These are phyloP conservation scores for Nicator chloris DNA, from an alignment of 2,113 vertebrate species.

Conservation along the genomic window DNA sequence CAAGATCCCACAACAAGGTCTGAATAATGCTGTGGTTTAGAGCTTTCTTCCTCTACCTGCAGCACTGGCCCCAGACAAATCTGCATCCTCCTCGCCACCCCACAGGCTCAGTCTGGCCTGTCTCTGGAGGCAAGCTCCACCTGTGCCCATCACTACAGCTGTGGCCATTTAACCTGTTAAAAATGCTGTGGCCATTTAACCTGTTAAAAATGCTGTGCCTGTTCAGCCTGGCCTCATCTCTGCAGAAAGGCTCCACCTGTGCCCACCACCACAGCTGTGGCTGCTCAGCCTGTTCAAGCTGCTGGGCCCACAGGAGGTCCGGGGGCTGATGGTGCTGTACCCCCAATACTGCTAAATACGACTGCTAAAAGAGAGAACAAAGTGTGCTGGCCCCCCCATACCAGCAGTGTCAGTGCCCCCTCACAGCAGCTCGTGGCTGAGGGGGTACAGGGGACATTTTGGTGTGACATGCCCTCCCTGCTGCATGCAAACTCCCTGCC, in stretches of 20 bases:
- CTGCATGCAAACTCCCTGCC: neutral
- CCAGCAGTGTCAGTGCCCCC: neutral
- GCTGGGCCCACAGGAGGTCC: neutral
- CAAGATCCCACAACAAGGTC: accelerated
- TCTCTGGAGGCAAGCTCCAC: neutral
- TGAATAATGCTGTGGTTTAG: neutral
- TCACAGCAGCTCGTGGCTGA: neutral
- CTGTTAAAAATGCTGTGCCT: too few species aligned
- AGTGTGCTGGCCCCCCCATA: accelerated
- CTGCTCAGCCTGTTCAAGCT: neutral
- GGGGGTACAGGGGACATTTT: neutral
- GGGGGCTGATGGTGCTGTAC: neutral
- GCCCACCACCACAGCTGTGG: neutral
- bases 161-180: neutral
- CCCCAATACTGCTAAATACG: neutral
- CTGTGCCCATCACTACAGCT: neutral
- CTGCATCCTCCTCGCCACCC: too few species aligned
- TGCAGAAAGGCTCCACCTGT: neutral
- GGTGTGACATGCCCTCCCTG: neutral
- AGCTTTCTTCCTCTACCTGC: neutral
- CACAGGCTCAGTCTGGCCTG: neutral
- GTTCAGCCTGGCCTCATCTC: too few species aligned
- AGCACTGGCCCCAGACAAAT: neutral
- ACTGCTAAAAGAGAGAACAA: neutral
- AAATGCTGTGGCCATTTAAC: too few species aligned